A percentile compares a stretch with the other conserved stretches of the same genome.
Conservation (phyloP, 30 jellyfish, hydroid and myxozoan species). For the Cassiopea xamachana region DNA sequence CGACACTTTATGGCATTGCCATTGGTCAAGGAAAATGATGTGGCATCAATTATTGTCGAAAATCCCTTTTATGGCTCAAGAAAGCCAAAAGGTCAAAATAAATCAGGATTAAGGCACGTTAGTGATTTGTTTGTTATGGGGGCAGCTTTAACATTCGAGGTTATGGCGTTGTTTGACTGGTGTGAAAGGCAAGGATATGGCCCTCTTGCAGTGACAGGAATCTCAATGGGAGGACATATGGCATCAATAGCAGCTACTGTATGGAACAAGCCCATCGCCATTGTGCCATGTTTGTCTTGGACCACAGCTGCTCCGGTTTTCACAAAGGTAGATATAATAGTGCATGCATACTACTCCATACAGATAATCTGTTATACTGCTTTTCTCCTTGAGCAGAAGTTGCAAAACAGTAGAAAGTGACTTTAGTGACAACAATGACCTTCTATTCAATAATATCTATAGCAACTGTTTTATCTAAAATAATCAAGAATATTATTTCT, state of each 20-base stretch:
- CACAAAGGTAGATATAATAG: constrained; percentile 68
- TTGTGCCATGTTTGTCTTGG: constrained; percentile 96
- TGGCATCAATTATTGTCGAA: constrained; percentile 88
- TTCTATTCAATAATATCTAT: no score
- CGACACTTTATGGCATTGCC: constrained; percentile 92
- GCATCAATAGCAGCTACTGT: constrained; percentile 87
- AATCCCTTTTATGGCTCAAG: constrained; percentile 93
- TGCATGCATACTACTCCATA: neutral
- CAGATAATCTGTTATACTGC: neutral
- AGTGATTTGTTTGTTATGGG: constrained; percentile 95
- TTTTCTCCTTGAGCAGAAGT: no score
- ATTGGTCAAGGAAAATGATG: constrained; percentile 70
- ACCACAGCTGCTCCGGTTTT: constrained; percentile 96
- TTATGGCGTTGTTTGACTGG: constrained; percentile 81
- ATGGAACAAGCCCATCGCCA: constrained; percentile 89
- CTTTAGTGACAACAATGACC: no score
- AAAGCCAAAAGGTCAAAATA: constrained; percentile 84
- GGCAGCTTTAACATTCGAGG: constrained; percentile 83
- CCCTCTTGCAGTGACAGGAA: constrained; percentile 91
- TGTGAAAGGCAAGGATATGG: constrained; percentile 89
- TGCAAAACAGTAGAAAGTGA: no score
- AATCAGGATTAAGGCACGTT: constrained; percentile 88
- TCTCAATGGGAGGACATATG: constrained; percentile 98
- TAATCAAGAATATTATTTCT: no score
- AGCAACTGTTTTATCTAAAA: no score